A percentile compares a stretch with the other conserved stretches of the same genome.
These are phyloP conservation scores for Drosophila malerkotliana DNA, from an alignment of 1,140 invertebrate genomes.

Conservation along the genomic window DNA sequence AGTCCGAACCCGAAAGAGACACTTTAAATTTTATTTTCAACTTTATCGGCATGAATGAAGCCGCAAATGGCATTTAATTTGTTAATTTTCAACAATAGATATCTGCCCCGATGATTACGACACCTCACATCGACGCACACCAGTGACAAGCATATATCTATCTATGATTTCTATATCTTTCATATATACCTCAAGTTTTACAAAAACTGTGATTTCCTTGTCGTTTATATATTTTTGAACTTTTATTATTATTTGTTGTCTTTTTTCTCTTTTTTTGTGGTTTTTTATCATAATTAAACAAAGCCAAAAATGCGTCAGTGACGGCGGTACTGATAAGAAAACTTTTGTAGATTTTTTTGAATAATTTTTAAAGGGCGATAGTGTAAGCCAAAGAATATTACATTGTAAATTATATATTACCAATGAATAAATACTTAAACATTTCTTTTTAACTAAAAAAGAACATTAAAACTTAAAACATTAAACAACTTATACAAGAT, in stretches of 20 bases:
- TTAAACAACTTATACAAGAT: too few species aligned
- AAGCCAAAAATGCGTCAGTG: constrained; percentile 62
- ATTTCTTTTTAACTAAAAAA: too few species aligned
- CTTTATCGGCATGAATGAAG: constrained; percentile 77
- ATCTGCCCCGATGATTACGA: constrained; percentile 54
- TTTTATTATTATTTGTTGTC: constrained; percentile 55
- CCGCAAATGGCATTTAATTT: constrained; percentile 78
- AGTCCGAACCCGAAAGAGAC: constrained; percentile 54
- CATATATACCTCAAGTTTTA: constrained; percentile 49
- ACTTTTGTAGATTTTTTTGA: neutral
- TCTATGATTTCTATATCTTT: constrained; percentile 10
- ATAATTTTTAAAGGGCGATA: neutral
- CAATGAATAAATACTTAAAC: too few species aligned
- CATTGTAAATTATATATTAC: too few species aligned
- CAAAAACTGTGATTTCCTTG: constrained; percentile 54
- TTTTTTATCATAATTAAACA: constrained; percentile 79
- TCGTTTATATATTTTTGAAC: constrained; percentile 24
- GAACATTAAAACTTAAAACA: too few species aligned
- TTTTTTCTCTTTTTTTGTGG: neutral
- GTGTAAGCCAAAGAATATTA: too few species aligned
- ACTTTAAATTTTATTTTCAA: constrained; percentile 68
- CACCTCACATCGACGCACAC: constrained; percentile 17
- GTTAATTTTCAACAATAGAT: constrained; percentile 72
- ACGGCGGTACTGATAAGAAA: constrained; percentile 47
- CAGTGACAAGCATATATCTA: neutral